Evolutionary conservation across 2,797 vertebrate species (phyloP).

Genomic region (Cyprinella venusta): DNA sequence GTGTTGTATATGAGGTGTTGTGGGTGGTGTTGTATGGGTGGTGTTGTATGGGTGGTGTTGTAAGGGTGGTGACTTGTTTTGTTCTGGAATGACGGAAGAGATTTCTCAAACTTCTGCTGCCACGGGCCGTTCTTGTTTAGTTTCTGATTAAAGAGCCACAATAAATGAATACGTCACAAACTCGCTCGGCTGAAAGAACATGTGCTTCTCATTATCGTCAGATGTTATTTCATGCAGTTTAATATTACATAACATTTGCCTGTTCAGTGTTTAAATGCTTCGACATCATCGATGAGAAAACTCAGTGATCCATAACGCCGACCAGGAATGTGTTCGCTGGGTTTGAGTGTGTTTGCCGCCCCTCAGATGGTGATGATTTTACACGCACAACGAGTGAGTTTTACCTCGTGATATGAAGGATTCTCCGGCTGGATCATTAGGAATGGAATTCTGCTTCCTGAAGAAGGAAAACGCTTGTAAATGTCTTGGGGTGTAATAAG

Average conservation of each 20-base stretch:
- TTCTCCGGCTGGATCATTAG: not conserved
- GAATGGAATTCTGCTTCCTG: constrained; percentile 41
- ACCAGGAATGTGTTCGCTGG: not conserved
- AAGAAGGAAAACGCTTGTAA: constrained; percentile 49
- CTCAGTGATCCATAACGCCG: not conserved
- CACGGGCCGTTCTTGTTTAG: not conserved
- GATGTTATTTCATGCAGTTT: constrained; percentile 7
- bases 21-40: too few relatives aligned
- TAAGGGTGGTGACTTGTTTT: constrained; percentile 27
- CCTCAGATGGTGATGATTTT: not conserved
- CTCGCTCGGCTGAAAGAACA: not conserved
- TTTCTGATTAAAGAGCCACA: not conserved
- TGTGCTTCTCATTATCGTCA: not conserved
- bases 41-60: too few relatives aligned
- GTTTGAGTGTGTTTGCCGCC: not conserved
- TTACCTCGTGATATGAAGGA: not conserved
- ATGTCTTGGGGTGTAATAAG: constrained; percentile 65
- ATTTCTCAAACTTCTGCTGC: constrained; percentile 1
- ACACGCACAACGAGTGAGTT: not conserved
- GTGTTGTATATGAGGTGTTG: too few relatives aligned
- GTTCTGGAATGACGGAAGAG: constrained; percentile 7
- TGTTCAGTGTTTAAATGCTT: not conserved
- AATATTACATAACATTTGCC: constrained; percentile 2
- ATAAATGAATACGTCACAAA: not conserved
- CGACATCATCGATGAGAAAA: not conserved